phyloP scores from a whole-genome alignment of 2,113 vertebrate genomes.

The Martes martes region DNA sequence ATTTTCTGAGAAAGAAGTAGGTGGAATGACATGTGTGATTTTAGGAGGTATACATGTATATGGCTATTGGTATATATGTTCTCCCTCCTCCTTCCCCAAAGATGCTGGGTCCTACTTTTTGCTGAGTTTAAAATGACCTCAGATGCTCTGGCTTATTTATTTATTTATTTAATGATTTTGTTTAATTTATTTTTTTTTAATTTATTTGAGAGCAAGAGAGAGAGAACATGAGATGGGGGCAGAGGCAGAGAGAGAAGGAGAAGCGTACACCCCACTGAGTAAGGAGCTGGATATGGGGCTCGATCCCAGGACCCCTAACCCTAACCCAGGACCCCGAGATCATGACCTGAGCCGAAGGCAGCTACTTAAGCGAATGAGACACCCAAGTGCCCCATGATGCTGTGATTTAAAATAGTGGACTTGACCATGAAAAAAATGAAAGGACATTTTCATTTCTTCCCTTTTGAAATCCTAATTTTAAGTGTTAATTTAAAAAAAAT shows the following conservation, averaged over 20 bases:
- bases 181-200: background rate
- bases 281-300: background rate
- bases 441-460: background rate
- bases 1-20: background rate
- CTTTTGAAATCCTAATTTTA: background rate
- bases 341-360: background rate
- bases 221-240: background rate
- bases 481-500: background rate
- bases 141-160: background rate
- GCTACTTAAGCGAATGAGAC: too few relatives aligned
- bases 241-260: background rate
- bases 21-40: background rate
- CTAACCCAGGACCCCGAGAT: background rate
- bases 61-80: accelerated
- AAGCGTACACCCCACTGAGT: background rate
- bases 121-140: background rate
- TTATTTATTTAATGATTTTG: background rate
- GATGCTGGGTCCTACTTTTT: background rate
- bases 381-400: background rate
- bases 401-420: background rate
- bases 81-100: background rate
- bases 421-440: background rate
- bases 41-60: accelerated
- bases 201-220: too few relatives aligned
- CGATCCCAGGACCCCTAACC: background rate